These are phyloP conservation scores for Apeltes quadracus DNA, from an alignment of 2,113 vertebrate species.

Conservation along the genomic window DNA sequence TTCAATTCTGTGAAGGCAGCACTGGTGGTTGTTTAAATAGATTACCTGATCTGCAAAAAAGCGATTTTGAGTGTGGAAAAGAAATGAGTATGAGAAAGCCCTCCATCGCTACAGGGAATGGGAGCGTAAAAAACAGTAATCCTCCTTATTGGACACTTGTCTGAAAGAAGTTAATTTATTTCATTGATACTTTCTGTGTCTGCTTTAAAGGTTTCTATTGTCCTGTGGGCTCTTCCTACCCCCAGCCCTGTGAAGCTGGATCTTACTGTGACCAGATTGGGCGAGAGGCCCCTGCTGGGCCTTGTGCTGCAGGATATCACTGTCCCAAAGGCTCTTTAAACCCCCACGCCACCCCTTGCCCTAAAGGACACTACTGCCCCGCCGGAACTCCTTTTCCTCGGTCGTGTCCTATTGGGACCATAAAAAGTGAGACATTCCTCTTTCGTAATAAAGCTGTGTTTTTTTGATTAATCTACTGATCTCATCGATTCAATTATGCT, in stretches of 20 bases:
- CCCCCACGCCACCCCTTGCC: conserved; percentile 64
- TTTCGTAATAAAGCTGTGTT: conserved; percentile 2
- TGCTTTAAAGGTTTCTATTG: conserved; percentile 83
- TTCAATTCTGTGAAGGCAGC: not conserved
- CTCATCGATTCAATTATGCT: not conserved
- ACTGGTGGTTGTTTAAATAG: not conserved
- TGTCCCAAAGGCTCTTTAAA: conserved; percentile 81
- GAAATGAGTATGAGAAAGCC: conserved; percentile 19
- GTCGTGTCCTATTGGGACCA: conserved; percentile 76
- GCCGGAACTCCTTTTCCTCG: conserved; percentile 73
- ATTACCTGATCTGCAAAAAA: conserved; percentile 1
- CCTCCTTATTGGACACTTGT: conserved; percentile 5
- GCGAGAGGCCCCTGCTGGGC: conserved; percentile 65
- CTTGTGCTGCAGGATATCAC: conserved; percentile 78
- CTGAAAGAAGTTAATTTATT: conserved; percentile 21
- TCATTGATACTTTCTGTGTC: conserved; percentile 11
- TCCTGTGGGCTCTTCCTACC: conserved; percentile 77
- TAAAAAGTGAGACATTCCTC: conserved; percentile 67
- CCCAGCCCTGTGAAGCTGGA: conserved; percentile 81
- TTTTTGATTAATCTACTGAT: not conserved
- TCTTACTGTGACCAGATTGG: conserved; percentile 79
- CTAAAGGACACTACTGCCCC: conserved; percentile 87
- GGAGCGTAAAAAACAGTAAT: conserved; percentile 3
- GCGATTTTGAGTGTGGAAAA: not conserved
- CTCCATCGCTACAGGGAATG: not conserved